Conservation (phyloP, 2,113 vertebrate species). For the Neotoma lepida region DNA sequence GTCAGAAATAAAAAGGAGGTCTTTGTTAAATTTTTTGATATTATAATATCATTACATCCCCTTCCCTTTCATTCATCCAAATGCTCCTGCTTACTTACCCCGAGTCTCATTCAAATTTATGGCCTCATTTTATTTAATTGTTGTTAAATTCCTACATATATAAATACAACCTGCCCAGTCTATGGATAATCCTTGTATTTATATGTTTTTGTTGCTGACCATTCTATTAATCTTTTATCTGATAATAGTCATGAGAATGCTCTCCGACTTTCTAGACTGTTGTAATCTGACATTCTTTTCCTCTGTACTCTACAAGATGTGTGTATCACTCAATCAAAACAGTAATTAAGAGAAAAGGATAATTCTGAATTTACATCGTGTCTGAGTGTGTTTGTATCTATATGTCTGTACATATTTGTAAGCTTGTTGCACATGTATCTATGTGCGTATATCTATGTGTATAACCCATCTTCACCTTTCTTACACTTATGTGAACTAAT, state of each 20-base stretch:
- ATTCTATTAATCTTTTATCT: background rate
- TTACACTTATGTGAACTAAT: background rate
- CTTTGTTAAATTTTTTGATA: background rate
- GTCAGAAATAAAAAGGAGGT: no score
- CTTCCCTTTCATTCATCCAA: background rate
- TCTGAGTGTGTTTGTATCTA: background rate
- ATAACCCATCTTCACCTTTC: background rate
- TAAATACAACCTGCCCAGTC: background rate
- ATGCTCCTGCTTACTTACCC: background rate
- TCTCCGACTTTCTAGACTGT: background rate
- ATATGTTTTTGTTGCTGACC: background rate
- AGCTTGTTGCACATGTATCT: background rate
- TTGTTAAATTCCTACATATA: background rate
- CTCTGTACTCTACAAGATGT: background rate
- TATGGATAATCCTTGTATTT: background rate
- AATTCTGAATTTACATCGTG: background rate
- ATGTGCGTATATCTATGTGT: background rate
- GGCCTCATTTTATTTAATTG: background rate
- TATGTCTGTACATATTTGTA: background rate
- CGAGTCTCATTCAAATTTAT: background rate
- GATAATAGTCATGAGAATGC: background rate
- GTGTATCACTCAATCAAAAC: background rate
- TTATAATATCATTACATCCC: background rate
- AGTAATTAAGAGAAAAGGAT: background rate
- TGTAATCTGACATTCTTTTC: background rate